A percentile compares a stretch with the other conserved stretches of the same genome.
phyloP scores from a whole-genome alignment of 2,113 vertebrate species.

The Semnornis frantzii region DNA sequence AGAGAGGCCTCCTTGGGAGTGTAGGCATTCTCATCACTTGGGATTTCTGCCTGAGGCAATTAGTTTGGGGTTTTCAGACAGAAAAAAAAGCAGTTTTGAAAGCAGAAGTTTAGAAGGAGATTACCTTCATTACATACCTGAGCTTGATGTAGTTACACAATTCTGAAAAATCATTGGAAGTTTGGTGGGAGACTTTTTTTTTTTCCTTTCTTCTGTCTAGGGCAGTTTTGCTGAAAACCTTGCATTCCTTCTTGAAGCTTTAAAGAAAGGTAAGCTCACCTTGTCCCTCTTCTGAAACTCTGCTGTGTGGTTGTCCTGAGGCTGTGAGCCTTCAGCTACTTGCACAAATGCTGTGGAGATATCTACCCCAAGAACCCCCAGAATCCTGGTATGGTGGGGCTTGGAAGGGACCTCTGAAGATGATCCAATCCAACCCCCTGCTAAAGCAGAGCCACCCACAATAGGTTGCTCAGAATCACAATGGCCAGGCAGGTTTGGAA shows the following conservation, averaged over 20 bases:
- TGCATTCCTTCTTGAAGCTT: slow-evolving; percentile 90
- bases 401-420: too few relatives aligned
- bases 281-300: neutral
- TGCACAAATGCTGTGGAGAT: neutral
- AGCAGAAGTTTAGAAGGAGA: neutral
- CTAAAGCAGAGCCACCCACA: too few relatives aligned
- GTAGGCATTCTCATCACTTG: neutral
- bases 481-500: too few relatives aligned
- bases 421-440: too few relatives aligned
- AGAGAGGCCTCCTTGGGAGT: neutral
- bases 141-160: neutral
- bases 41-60: neutral
- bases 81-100: neutral
- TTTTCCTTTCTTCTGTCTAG: slow-evolving; percentile 69
- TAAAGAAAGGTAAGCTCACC: slow-evolving; percentile 85
- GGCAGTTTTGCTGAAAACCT: slow-evolving; percentile 98
- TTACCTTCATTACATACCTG: fast-evolving
- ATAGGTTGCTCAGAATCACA: too few relatives aligned
- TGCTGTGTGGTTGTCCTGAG: neutral
- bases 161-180: neutral
- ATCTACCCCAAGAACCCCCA: neutral
- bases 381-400: too few relatives aligned
- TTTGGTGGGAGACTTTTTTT: neutral
- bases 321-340: fast-evolving
- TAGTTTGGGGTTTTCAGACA: neutral